phyloP scores from a whole-genome alignment of 2,113 vertebrate species.

The Euleptes europaea region DNA sequence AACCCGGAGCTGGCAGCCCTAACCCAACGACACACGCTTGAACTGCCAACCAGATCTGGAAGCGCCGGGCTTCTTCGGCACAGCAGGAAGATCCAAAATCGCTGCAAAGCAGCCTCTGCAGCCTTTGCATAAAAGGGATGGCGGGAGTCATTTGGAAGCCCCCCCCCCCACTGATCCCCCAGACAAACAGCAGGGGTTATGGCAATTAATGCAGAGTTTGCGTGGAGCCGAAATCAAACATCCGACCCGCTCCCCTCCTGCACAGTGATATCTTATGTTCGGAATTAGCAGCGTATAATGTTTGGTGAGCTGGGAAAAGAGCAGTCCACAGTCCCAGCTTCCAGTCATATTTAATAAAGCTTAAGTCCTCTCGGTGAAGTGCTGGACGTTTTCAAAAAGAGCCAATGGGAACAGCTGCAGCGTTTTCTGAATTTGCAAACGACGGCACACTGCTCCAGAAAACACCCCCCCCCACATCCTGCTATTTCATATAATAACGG shows the following conservation, averaged over 20 bases:
- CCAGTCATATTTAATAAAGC: constrained; percentile 67
- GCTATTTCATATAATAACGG: not conserved
- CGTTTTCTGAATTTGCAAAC: constrained; percentile 52
- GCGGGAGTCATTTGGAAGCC: not conserved
- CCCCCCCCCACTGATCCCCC: not conserved
- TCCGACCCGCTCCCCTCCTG: constrained; percentile 17
- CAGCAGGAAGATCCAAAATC: not conserved
- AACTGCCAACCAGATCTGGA: not conserved
- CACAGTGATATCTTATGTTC: constrained; percentile 11
- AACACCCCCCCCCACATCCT: not conserved
- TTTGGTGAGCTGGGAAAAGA: constrained; percentile 50
- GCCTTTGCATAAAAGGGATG: not conserved
- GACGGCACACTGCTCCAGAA: constrained; percentile 35
- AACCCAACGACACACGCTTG: not conserved
- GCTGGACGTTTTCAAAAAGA: constrained; percentile 60
- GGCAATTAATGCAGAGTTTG: constrained; percentile 21
- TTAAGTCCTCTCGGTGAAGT: constrained; percentile 48
- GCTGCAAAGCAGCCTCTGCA: constrained; percentile 1
- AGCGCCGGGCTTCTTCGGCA: not conserved
- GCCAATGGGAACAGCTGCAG: constrained; percentile 49
- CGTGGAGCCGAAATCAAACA: constrained; percentile 4
- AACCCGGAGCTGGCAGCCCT: no score
- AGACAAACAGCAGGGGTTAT: constrained; percentile 13
- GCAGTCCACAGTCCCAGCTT: constrained; percentile 38
- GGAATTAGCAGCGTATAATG: constrained; percentile 61